Conservation (phyloP, 2,797 vertebrate species). For the Lateolabrax maculatus region DNA sequence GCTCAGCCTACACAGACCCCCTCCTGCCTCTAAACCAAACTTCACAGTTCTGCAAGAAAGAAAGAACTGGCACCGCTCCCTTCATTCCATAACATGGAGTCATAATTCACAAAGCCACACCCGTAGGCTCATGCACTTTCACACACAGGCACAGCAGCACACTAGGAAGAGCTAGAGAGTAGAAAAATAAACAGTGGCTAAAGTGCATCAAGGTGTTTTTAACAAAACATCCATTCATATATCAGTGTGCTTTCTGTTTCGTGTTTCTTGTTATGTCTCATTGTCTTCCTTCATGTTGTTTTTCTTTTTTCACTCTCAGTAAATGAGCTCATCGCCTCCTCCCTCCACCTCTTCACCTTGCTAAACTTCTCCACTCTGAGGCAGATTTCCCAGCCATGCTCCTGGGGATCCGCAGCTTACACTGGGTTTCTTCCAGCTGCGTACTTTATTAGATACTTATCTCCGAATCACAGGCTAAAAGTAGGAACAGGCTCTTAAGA, state of each 20-base stretch:
- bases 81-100: constrained; percentile 87
- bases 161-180: constrained; percentile 36
- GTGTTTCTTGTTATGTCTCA: constrained; percentile 16
- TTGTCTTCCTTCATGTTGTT: constrained; percentile 5
- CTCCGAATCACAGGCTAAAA: constrained; percentile 61
- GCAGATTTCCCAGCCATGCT: constrained; percentile 63
- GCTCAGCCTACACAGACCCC: constrained; percentile 51
- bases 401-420: constrained; percentile 52
- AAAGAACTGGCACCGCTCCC: constrained; percentile 84
- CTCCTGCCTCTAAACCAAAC: constrained; percentile 68
- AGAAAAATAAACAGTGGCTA: constrained; percentile 58
- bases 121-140: constrained; percentile 54
- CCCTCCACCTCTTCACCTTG: constrained; percentile 55
- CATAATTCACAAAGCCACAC: constrained; percentile 82
- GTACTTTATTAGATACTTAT: constrained; percentile 73
- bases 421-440: constrained; percentile 62
- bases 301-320: constrained; percentile 6
- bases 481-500: constrained; percentile 43
- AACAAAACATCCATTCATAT: constrained; percentile 14
- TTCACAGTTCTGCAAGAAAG: constrained; percentile 76
- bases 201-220: constrained; percentile 1
- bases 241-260: constrained; percentile 12
- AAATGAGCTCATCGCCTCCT: constrained; percentile 63
- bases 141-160: constrained; percentile 55
- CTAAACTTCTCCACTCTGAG: constrained; percentile 49